Evolutionary conservation across 2,113 vertebrate genomes (phyloP).

Genomic region (Numenius arquata): DNA sequence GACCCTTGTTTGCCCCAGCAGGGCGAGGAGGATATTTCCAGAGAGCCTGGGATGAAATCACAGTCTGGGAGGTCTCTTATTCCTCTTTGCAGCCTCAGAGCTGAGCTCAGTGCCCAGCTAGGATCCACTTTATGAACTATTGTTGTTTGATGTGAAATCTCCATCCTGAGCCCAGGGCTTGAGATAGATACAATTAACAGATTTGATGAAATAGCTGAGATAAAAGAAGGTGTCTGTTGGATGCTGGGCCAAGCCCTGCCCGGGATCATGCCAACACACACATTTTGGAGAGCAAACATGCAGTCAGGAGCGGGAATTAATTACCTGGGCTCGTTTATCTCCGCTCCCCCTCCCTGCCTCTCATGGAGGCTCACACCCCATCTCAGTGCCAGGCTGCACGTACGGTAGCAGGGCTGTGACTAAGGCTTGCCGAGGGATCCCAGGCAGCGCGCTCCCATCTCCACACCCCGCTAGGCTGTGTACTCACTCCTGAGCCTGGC

Average conservation of each 20-base stretch:
- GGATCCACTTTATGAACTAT: neutral
- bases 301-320: slow-evolving; percentile 29
- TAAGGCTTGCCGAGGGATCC: neutral
- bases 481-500: neutral
- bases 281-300: neutral
- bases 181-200: neutral
- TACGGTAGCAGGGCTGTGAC: neutral
- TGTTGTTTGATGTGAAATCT: neutral
- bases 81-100: neutral
- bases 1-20: neutral
- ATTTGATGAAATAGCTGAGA: neutral
- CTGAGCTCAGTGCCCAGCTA: neutral
- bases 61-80: neutral
- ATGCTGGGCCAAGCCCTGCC: neutral
- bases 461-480: neutral
- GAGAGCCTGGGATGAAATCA: neutral
- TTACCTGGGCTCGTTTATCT: neutral
- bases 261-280: neutral
- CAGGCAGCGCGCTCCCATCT: neutral
- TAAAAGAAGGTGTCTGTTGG: neutral
- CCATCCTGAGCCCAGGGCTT: neutral
- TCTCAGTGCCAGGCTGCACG: slow-evolving; percentile 19
- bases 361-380: neutral
- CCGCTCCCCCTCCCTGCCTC: neutral
- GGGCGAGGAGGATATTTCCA: neutral